Evolutionary conservation across 1,140 invertebrate genomes (phyloP).

Genomic region (Hypsibius dujardini): DNA sequence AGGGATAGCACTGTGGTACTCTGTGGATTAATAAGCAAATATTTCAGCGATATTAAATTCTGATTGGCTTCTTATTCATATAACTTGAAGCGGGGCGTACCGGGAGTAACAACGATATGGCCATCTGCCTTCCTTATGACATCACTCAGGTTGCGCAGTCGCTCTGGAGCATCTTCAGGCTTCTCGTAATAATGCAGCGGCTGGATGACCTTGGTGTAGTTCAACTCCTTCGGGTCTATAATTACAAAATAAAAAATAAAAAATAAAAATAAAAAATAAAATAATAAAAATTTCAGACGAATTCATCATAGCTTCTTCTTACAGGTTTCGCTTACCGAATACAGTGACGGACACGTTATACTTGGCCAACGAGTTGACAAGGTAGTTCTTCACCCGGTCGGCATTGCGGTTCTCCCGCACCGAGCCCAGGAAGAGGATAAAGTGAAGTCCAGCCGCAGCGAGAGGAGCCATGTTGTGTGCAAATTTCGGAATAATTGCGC

Average conservation of each 20-base stretch:
- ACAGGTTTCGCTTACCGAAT: constrained; percentile 16
- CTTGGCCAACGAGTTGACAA: neutral
- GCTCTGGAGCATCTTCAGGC: neutral
- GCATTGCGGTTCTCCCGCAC: constrained; percentile 16
- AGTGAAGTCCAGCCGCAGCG: neutral
- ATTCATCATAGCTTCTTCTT: neutral
- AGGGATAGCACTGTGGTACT: neutral
- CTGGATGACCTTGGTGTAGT: constrained; percentile 3
- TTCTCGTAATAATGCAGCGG: constrained; percentile 14
- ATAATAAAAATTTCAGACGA: neutral
- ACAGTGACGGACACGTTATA: neutral
- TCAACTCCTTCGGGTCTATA: neutral
- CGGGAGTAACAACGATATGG: neutral
- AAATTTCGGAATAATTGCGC: too few species aligned
- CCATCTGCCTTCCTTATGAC: neutral
- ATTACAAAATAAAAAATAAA: neutral
- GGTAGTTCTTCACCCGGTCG: neutral
- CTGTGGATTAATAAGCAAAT: too few species aligned
- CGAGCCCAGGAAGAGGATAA: constrained; percentile 8
- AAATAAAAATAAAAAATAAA: neutral
- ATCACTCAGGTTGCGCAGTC: neutral
- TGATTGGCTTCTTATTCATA: neutral
- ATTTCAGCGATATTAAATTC: neutral
- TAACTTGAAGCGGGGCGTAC: neutral
- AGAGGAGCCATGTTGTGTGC: constrained; percentile 5